phyloP scores from a whole-genome alignment of 2,797 vertebrate species.

The Salmo trutta region DNA sequence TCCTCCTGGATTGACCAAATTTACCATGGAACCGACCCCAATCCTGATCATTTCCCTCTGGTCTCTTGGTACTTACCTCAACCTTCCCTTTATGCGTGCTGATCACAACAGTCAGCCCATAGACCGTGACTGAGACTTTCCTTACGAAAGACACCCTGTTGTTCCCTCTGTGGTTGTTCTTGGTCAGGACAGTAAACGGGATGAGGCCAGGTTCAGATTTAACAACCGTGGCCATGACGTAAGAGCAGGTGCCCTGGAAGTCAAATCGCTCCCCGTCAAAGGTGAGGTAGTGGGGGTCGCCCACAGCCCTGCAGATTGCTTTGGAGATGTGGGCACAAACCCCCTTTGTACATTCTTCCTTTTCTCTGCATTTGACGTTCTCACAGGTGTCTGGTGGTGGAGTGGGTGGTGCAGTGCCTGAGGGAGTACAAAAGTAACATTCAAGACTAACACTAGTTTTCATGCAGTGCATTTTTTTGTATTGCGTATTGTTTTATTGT shows the following conservation, averaged over 20 bases:
- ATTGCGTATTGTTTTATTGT: not conserved
- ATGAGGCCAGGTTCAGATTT: slow-evolving; percentile 20
- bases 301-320: too few species aligned
- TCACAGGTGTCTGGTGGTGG: slow-evolving; percentile 45
- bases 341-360: slow-evolving; percentile 44
- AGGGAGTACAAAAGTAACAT: not conserved
- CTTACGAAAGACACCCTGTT: slow-evolving; percentile 10
- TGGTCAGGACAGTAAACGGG: slow-evolving; percentile 59
- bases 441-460: not conserved
- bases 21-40: too few species aligned
- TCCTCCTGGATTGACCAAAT: too few species aligned
- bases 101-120: too few species aligned
- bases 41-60: too few species aligned
- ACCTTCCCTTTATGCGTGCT: too few species aligned
- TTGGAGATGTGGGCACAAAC: slow-evolving; percentile 24
- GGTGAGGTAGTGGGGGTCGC: too few species aligned
- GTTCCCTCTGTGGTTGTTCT: slow-evolving; percentile 70
- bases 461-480: not conserved
- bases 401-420: slow-evolving; percentile 11
- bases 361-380: slow-evolving; percentile 40
- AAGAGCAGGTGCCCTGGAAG: slow-evolving; percentile 54
- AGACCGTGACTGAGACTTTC: too few species aligned
- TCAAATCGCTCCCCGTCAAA: too few species aligned
- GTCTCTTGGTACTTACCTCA: too few species aligned
- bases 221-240: slow-evolving; percentile 46